Evolutionary conservation across 2,888 invertebrate genomes (phyloP).

Genomic region (Bruchidius siliquastri): DNA sequence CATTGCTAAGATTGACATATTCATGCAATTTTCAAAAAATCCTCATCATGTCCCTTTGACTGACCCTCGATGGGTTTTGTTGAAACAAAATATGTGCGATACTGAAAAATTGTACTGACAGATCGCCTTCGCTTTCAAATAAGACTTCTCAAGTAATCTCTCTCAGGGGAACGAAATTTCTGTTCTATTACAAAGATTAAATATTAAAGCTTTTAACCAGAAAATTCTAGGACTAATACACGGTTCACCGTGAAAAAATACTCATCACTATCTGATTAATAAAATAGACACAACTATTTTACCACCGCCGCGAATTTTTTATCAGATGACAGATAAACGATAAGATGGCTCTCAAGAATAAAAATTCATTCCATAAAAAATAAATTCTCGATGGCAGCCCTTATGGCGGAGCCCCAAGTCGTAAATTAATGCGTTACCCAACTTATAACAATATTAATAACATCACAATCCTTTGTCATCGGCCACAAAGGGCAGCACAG

Average conservation of each 20-base stretch:
- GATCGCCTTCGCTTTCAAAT: no score
- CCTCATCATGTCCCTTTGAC: no score
- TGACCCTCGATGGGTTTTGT: no score
- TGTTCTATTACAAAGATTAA: background rate
- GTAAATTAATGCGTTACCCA: slow-evolving; percentile 26
- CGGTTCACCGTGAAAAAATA: background rate
- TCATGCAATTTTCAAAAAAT: no score
- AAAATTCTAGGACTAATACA: background rate
- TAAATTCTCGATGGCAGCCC: background rate
- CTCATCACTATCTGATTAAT: background rate
- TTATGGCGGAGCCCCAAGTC: slow-evolving; percentile 7
- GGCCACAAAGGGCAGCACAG: slow-evolving; percentile 37
- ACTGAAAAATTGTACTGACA: no score
- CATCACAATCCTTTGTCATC: slow-evolving; percentile 36
- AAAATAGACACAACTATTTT: background rate
- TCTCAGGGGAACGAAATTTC: no score
- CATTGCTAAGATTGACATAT: no score
- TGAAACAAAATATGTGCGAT: no score
- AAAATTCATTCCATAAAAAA: background rate
- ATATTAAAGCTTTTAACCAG: background rate
- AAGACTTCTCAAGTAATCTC: no score
- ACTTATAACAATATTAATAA: slow-evolving; percentile 41
- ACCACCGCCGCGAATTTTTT: background rate
- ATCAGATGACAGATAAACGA: background rate
- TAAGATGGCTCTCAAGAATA: background rate